Base-by-base conservation (phyloP, 2,888 invertebrate genomes). In the Entomobrya multifasciata region DNA sequence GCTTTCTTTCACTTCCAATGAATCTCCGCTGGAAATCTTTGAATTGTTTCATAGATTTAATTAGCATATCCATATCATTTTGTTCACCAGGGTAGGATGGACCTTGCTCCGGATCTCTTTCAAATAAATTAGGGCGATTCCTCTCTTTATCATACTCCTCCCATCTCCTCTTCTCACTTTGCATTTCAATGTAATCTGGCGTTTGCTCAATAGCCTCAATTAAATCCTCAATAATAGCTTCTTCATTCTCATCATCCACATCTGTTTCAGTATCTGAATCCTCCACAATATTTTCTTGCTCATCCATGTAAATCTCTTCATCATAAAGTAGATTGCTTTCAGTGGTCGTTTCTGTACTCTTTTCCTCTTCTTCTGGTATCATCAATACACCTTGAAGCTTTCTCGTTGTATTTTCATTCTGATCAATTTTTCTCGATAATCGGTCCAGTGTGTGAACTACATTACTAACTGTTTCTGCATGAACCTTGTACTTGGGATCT, bases 371-470 rank as follows among this genome's bases (percentile, higher is more conserved):
- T 2, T 82, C 82, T 0, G 83, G 83, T n/a, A 91, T 83, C 67
- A 90, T 87, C 2, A 91, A 67, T 10, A 91, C 90, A 1, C 91
- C 91, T 67, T 90, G 89, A n/a, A 91, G 72, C 47, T 90, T 90
- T 55, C 89, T 84, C 0, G 91, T 90, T 0, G 87, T 90, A 60
- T 91, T 91, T 79, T 91, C 89, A 88, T 90, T 90, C 65, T 89
- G 84, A 70, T 91, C 90, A 78, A 91, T 89, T 87, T 90, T 90
- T 55, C 85, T 84, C 1, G 90, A 88, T 65, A 78, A 88, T 78
- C 88, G 80, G 55, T 90, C 91, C 60, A 91, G 78, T 27, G 89
- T 89, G 78, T 88, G 85, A 2, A 90, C 90, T n/a, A 90, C 89
- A 78, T 78, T 84, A 6, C 89, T 87, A 3, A 90, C 70, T 5